These are phyloP conservation scores for Epiblema foenella DNA, from an alignment of 2,888 invertebrate genomes.

Conservation along the genomic window DNA sequence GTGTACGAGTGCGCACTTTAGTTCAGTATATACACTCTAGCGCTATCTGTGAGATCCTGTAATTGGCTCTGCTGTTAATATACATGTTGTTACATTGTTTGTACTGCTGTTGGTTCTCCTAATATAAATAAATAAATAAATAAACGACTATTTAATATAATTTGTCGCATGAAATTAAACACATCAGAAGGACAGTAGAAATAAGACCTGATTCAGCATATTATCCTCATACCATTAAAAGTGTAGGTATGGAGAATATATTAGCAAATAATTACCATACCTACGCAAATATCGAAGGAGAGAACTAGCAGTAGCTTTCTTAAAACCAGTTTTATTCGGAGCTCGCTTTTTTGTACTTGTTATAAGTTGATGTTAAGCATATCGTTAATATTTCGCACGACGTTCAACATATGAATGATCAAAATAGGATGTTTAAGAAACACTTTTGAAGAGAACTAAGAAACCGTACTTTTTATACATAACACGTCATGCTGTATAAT, in stretches of 20 bases:
- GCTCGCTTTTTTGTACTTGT: slow-evolving; percentile 9
- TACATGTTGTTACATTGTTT: too few relatives aligned
- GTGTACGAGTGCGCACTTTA: too few relatives aligned
- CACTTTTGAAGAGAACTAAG: not conserved
- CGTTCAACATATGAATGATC: not conserved
- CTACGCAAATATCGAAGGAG: slow-evolving; percentile 7
- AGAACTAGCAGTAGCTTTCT: slow-evolving; percentile 25
- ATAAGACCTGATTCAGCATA: not conserved
- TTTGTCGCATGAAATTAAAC: not conserved
- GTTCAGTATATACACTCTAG: too few relatives aligned
- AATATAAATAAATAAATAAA: too few relatives aligned
- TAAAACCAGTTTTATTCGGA: slow-evolving; percentile 14
- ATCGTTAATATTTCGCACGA: slow-evolving; percentile 7
- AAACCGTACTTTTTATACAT: not conserved
- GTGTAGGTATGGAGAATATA: not conserved
- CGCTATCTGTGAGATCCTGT: too few relatives aligned
- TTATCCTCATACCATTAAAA: not conserved
- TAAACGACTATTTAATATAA: not conserved
- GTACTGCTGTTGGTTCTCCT: too few relatives aligned
- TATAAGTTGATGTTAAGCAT: slow-evolving; percentile 7
- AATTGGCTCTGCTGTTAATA: too few relatives aligned
- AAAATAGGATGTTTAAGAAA: too few relatives aligned
- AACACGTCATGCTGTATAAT: not conserved
- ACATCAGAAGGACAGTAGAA: not conserved
- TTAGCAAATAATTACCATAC: slow-evolving; percentile 15